Evolutionary conservation across 2,888 invertebrate species (phyloP).

Genomic region (Macrosoma leucophasiata): DNA sequence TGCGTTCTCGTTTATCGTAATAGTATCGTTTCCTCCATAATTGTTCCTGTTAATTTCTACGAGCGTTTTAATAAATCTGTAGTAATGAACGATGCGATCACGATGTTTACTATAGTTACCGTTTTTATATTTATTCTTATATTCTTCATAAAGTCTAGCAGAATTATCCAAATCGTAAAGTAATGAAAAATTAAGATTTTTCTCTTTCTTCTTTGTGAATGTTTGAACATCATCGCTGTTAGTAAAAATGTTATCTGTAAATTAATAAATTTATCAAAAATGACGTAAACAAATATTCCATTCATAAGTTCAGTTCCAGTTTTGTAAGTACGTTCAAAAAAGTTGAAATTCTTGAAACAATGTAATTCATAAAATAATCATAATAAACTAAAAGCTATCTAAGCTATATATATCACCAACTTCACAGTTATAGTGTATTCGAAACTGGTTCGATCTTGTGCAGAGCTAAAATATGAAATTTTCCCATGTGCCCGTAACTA

Average conservation of each 20-base stretch:
- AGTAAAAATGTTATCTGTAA: slow-evolving; percentile 33
- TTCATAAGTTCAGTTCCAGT: too few relatives aligned
- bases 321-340: too few relatives aligned
- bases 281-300: too few relatives aligned
- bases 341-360: not conserved
- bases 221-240: slow-evolving; percentile 20
- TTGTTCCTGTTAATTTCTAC: slow-evolving; percentile 39
- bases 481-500: too few relatives aligned
- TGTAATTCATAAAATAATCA: not conserved
- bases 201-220: slow-evolving; percentile 15
- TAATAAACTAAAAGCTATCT: too few relatives aligned
- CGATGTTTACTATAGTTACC: slow-evolving; percentile 27
- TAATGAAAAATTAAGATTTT: slow-evolving; percentile 24
- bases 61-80: slow-evolving; percentile 47
- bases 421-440: too few relatives aligned
- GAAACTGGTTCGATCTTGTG: too few relatives aligned
- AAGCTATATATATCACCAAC: too few relatives aligned
- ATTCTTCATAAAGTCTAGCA: slow-evolving; percentile 35
- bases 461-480: too few relatives aligned
- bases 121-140: slow-evolving; percentile 28
- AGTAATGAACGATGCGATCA: slow-evolving; percentile 31
- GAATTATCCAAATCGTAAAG: slow-evolving; percentile 42
- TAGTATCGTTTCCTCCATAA: slow-evolving; percentile 27
- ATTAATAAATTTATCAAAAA: slow-evolving; percentile 2
- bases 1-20: slow-evolving; percentile 27